Base-by-base conservation (phyloP, 1,140 invertebrate genomes). In the Heliconius melpomene region DNA sequence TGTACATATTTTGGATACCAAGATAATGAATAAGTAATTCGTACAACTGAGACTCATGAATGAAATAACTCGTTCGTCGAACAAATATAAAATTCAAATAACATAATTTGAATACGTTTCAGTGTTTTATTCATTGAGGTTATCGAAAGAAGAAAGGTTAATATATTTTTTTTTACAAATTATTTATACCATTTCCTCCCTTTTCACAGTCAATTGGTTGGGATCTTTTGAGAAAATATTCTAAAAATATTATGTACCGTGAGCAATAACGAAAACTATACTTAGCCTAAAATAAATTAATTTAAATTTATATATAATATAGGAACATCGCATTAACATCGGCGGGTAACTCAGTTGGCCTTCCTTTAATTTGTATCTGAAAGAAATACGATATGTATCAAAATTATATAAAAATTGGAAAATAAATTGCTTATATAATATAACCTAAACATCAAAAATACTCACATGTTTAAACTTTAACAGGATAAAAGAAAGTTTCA, bases 401-500 rank as follows among this genome's bases (percentile, higher is more conserved):
- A 66, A 13, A 60, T 23, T 8, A 23, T 60, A 60, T 60, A 60
- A 9, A 26, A n/a, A 23, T 60, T 9, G 54, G 9, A 23, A n/a
- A 11, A 9, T 60, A 52, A 52, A 52, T 7, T 20, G 50, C 18
- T 18, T 52, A 46, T 0, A 46, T 3, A 46, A 46, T 16, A 46
- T 46, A 7, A 7, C 32, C 32, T 46, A 5, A 46, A 6, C 50
- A 52, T 20, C 7, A 66, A 13, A 29, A 29, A 66, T 29, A 70
- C 72, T 79, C 77, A 89, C 87, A 84, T 88, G 73, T 79, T 82
- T 36, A 77, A 83, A 75, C 73, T 78, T 84, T 82, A 0, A 97
- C 94, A 16, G 97, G 97, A 88, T 98, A 98, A 11, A 98, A 89
- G 93, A 98, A 98, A 20, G 97, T 97, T 29, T 95, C 94, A 2